A percentile compares a stretch with the other conserved stretches of the same genome.
These are phyloP conservation scores for Myxocyprinus asiaticus DNA, from an alignment of 2,113 vertebrate genomes.

Conservation along the genomic window DNA sequence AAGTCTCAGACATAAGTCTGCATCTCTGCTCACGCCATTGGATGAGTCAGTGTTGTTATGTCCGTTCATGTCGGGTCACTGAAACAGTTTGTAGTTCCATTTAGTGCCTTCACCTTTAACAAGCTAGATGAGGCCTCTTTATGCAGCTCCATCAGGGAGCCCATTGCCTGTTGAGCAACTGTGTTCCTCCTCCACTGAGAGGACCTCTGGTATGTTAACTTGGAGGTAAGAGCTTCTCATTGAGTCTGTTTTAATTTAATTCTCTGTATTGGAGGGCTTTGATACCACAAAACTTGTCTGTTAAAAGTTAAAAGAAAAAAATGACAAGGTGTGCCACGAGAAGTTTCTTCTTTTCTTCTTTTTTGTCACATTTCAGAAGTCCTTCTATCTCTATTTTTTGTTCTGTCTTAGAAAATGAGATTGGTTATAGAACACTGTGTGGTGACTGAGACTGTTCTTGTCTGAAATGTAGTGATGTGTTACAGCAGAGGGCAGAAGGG, in stretches of 20 bases:
- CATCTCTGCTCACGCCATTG: too few relatives aligned
- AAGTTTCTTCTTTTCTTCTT: not conserved
- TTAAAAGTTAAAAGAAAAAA: slow-evolving; percentile 1
- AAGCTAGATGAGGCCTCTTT: not conserved
- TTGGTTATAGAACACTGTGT: not conserved
- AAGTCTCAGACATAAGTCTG: too few relatives aligned
- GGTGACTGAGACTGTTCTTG: not conserved
- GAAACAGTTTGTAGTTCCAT: too few relatives aligned
- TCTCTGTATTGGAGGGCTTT: slow-evolving; percentile 24
- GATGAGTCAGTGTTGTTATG: too few relatives aligned
- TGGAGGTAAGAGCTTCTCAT: slow-evolving; percentile 1
- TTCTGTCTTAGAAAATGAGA: not conserved
- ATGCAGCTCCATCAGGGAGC: slow-evolving; percentile 22
- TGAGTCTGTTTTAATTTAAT: slow-evolving; percentile 33
- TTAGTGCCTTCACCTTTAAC: not conserved
- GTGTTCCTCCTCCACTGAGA: slow-evolving; percentile 4
- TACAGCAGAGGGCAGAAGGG: not conserved
- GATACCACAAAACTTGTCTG: slow-evolving; percentile 12
- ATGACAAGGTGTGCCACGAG: not conserved
- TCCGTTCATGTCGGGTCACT: too few relatives aligned
- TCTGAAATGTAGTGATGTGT: slow-evolving; percentile 7
- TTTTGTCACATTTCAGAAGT: slow-evolving; percentile 1
- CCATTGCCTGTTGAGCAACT: not conserved
- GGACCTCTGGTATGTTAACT: not conserved
- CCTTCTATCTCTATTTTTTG: not conserved